phyloP scores from a whole-genome alignment of 2,888 invertebrate species.

The Drosophila koepferae region DNA sequence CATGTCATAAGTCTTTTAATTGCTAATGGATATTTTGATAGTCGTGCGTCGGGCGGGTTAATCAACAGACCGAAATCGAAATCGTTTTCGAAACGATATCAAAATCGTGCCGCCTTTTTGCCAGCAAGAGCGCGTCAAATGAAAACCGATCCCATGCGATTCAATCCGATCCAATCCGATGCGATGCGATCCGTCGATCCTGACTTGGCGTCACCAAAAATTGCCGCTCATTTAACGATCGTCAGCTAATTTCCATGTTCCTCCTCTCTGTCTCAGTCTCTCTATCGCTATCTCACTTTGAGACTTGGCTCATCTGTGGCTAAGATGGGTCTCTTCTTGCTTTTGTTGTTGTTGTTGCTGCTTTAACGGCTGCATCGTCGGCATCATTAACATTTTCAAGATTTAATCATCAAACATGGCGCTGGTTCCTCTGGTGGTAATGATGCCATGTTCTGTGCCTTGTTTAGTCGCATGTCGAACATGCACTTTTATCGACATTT shows the following conservation, averaged over 20 bases:
- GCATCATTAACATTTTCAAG: conserved; percentile 81
- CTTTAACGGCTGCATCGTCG: conserved; percentile 68
- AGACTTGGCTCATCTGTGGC: conserved; percentile 30
- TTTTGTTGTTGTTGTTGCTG: conserved; percentile 31
- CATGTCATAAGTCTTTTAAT: conserved; percentile 76
- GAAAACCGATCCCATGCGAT: conserved; percentile 71
- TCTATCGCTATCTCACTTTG: conserved; percentile 18
- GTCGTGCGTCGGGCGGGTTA: conserved; percentile 29
- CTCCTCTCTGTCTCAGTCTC: conserved; percentile 10
- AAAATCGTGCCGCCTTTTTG: conserved; percentile 56
- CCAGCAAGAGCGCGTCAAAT: conserved; percentile 69
- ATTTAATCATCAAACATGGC: conserved; percentile 83
- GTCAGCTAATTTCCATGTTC: conserved; percentile 78
- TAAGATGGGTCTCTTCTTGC: conserved; percentile 20
- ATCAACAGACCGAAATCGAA: conserved; percentile 50
- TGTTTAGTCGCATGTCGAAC: conserved; percentile 78
- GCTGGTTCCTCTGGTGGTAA: conserved; percentile 72
- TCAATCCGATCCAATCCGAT: conserved; percentile 39
- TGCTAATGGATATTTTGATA: conserved; percentile 77
- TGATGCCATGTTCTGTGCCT: conserved; percentile 76
- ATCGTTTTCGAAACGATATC: conserved; percentile 39
- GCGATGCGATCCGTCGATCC: conserved; percentile 51
- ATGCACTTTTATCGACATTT: conserved; percentile 80
- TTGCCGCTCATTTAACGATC: conserved; percentile 73
- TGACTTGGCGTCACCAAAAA: conserved; percentile 71